Base-by-base conservation (phyloP, 2,888 invertebrate species). In the Clepsis dumicolana region DNA sequence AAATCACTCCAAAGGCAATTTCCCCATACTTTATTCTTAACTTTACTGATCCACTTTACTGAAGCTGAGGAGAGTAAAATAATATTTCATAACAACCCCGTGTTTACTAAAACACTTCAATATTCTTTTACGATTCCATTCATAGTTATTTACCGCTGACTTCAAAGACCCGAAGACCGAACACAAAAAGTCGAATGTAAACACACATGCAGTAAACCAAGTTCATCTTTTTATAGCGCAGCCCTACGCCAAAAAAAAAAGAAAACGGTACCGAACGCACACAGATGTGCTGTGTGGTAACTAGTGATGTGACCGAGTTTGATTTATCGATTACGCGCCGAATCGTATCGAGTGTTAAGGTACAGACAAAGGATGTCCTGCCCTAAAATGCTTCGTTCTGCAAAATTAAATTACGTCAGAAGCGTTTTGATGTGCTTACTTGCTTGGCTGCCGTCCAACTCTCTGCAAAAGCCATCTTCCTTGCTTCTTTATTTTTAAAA, bases 141-240 rank as follows among this genome's bases (percentile, higher is more conserved):
- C 68, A 59, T 61, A 41, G 32, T 24, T 32, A 59, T 59, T 59
- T 44, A 59, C 48, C 60, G 29, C 64, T 27, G 53, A 64, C 68
- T 59, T 68, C 68, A 68, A 68, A 68, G 68, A 64, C 52, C 52
- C 41, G 62, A 59, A 68, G 63, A 68, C 64, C 68, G 64, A 68
- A 59, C 63, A 68, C 64, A 59, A 68, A 68, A 68, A 68, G 41
- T 62, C 41, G 59, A 64, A 68, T 68, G 68, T 68, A 68, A 68
- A 68, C 68, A 68, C 67, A 67, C 64, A 59, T 68, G 68, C 24
- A 68, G 63, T 59, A 64, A 70, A 44, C 70, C 70, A 70, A 70
- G 70, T 70, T 70, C 70, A 70, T 70, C 70, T 66, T 70, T 70
- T 63, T 63, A 70, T 70, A 70, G 70, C 63, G 2, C 68, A 52